These are phyloP conservation scores for Nyleta sp. DNA, from an alignment of 2,888 invertebrate genomes.

Conservation along the genomic window DNA sequence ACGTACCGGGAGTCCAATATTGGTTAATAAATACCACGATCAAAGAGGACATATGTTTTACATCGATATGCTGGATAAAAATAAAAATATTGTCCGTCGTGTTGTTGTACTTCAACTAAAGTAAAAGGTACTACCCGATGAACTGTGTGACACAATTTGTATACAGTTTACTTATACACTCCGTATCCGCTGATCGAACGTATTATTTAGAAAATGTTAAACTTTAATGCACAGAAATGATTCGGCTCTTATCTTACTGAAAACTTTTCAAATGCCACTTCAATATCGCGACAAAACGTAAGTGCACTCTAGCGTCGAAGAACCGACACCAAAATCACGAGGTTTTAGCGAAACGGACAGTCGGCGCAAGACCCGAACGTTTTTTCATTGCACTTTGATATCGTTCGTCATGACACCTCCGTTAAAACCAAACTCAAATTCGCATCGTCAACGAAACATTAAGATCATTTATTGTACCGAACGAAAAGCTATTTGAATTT, in stretches of 20 bases:
- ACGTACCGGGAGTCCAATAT: constrained; percentile 23
- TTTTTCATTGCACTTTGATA: too few relatives aligned
- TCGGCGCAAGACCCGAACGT: too few relatives aligned
- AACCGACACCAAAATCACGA: background rate
- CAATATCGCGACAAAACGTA: constrained; percentile 3
- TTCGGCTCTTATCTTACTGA: background rate
- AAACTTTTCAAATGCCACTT: too few relatives aligned
- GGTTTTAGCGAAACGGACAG: background rate
- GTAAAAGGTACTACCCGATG: constrained; percentile 45
- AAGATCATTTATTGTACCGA: too few relatives aligned
- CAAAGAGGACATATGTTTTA: constrained; percentile 50
- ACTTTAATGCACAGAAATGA: constrained; percentile 10
- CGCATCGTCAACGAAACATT: too few relatives aligned
- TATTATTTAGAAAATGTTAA: constrained; percentile 37
- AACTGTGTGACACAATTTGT: constrained; percentile 59
- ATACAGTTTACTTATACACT: constrained; percentile 39
- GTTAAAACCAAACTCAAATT: too few relatives aligned
- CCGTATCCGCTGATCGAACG: constrained; percentile 7
- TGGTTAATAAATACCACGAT: constrained; percentile 45
- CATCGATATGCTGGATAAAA: constrained; percentile 56
- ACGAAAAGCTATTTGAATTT: too few relatives aligned
- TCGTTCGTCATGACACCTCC: too few relatives aligned
- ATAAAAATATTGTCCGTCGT: constrained; percentile 47
- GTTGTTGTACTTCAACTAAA: constrained; percentile 32
- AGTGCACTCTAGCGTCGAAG: background rate